phyloP scores from a whole-genome alignment of 1,140 invertebrate species.

The Chelonus insularis region DNA sequence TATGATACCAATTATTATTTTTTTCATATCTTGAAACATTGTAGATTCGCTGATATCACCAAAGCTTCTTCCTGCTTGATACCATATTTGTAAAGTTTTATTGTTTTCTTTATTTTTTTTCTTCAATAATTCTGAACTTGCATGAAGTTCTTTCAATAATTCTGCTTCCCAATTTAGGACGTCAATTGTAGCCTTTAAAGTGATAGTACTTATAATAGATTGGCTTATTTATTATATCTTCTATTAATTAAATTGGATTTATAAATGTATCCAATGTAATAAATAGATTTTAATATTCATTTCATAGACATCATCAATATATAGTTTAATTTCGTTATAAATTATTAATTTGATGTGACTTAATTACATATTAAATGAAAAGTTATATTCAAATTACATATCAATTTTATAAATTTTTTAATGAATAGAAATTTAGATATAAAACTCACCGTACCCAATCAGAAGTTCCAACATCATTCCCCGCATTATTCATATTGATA shows the following conservation, averaged over 20 bases:
- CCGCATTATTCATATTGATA: conserved; percentile 66
- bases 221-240: too few relatives aligned
- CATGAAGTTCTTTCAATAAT: conserved; percentile 62
- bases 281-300: too few relatives aligned
- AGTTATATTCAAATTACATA: neutral
- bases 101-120: conserved; percentile 29
- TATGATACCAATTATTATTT: conserved; percentile 68
- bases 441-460: conserved; percentile 66
- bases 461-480: conserved; percentile 72
- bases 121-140: conserved; percentile 38
- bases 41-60: conserved; percentile 70
- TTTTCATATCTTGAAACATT: conserved; percentile 75
- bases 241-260: too few relatives aligned
- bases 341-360: too few relatives aligned
- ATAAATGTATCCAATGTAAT: too few relatives aligned
- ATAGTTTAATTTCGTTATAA: too few relatives aligned
- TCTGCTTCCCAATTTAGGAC: conserved; percentile 68
- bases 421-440: conserved; percentile 1
- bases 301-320: too few relatives aligned
- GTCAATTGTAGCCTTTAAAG: conserved; percentile 60
- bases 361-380: too few relatives aligned
- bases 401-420: neutral
- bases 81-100: conserved; percentile 60
- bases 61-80: conserved; percentile 71
- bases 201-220: too few relatives aligned